Base-by-base conservation (phyloP, 1,140 invertebrate species). In the Drosophila ohnishii region DNA sequence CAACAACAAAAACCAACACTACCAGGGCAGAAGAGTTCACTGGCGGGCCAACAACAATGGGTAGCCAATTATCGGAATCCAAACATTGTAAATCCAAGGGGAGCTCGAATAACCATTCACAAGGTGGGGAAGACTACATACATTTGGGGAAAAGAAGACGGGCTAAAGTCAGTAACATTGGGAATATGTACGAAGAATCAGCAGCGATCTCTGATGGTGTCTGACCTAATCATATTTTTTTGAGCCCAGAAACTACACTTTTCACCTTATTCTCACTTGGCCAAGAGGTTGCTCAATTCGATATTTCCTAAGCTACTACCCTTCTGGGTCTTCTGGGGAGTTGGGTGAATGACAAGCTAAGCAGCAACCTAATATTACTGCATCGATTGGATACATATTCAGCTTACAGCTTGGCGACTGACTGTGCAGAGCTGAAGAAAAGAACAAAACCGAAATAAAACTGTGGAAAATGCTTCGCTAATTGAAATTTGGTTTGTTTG, bases 381-480 rank as follows among this genome's bases (percentile, higher is more conserved):
- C 75, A 87, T 69, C 50, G 37, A 75, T 35, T 45, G 28, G 16
- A 19, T 16, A 40, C 30, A 13, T 40, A 44, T 53, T 65, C 25
- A 37, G 47, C 47, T 61, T 69, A 55, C 42, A 56, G 58, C 14
- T 35, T 35, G 51, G 7, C 45, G 14, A 48, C 47, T 48, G 47
- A 30, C 47, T 48, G 25, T 48, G 47, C 47, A 48, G 14, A 14
- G 57, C 11, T 16, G 16, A 28, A 28, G 30, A 22, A 8, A 35
- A 53, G 16, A 56, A 70, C 22, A 19, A 57, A 57, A 45, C 22
- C 25, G 40, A 57, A 75, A 40, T 58, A 42, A 57, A 63, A 74
- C 63, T 71, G 62, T 58, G 76, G 64, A 87, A 86, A 86, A 78
- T 82, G 72, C 63, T 79, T 79, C 62, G 63, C 63, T 72, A 83